Base-by-base conservation (phyloP, 2,797 vertebrate genomes). In the Poeciliopsis gracilis region DNA sequence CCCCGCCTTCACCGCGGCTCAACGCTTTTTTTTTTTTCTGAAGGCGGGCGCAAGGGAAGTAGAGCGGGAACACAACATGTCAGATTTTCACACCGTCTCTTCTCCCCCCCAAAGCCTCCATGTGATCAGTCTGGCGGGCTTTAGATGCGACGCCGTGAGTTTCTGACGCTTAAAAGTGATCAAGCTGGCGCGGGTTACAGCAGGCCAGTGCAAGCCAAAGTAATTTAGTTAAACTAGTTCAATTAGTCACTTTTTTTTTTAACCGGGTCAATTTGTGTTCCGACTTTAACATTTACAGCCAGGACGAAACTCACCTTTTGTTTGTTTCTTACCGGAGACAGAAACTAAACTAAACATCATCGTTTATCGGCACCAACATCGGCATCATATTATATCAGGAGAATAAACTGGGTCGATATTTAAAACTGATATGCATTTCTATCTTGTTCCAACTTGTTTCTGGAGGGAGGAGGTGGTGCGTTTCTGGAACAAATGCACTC, bases 11-110 rank as follows among this genome's bases (percentile, higher is more conserved):
- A 49, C 47, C 69, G 33, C 59, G 57, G 77, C 75, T 82, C 51
- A 0, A 51, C 90, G 85, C 66, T 90, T 85, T 80, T 71, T 90
- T 86, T 87, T 36, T 36, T 5, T 41, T 41, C 7, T 81, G 84
- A 80, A 55, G 77, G 77, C 59, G 73, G 87, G 87, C 86, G 90
- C 81, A 73, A 87, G 89, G 88, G 92, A 88, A 86, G 84, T 72
- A 57, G 85, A 89, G 51, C 23, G 9, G 9, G 90, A 92, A 92
- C 91, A 81, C 89, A 90, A 86, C 86, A 85, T 91, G 89, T 91
- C 92, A 92, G 84, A 78, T 81, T 90, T 93, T 82, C 82, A 87
- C 87, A 82, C 82, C 75, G 66, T 86, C 77, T 78, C 51, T 25
- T 25, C 51, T 10, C 2, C 51, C 20, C 49, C 84, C 66, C 47